phyloP scores from a whole-genome alignment of 2,113 vertebrate genomes.

The Pangasianodon hypophthalmus region DNA sequence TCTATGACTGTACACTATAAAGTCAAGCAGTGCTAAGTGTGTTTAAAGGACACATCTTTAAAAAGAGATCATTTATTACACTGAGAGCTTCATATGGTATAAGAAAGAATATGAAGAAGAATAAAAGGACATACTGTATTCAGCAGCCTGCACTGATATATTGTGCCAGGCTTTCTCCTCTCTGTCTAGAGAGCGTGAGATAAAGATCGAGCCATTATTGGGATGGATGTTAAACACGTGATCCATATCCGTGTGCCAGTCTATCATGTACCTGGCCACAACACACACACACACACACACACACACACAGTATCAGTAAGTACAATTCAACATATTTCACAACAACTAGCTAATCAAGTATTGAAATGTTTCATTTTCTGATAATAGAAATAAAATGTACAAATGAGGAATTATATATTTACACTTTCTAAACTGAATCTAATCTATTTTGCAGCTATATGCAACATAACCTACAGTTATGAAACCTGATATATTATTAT shows the following conservation, averaged over 20 bases:
- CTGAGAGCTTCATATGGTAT: not conserved
- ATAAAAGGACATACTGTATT: conserved; percentile 63
- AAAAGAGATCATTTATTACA: not conserved
- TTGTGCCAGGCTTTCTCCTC: conserved; percentile 93
- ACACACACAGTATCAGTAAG: not conserved
- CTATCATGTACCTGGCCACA: conserved; percentile 86
- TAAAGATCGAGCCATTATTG: conserved; percentile 90
- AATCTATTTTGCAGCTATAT: not conserved
- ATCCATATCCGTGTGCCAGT: conserved; percentile 96
- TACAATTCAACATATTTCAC: not conserved
- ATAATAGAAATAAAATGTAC: not conserved
- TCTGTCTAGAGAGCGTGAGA: conserved; percentile 88
- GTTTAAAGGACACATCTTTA: not conserved
- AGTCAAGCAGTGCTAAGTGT: not conserved
- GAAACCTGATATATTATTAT: not conserved
- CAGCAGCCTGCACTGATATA: conserved; percentile 89
- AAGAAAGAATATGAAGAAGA: not conserved
- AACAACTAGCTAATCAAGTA: not conserved
- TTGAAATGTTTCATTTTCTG: not conserved
- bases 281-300: not conserved
- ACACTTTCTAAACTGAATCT: not conserved
- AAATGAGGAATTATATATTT: not conserved
- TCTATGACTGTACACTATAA: not conserved
- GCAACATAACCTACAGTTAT: not conserved
- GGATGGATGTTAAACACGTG: conserved; percentile 92